Conservation (phyloP, 2,113 vertebrate genomes). For the Catharus fuscescens region DNA sequence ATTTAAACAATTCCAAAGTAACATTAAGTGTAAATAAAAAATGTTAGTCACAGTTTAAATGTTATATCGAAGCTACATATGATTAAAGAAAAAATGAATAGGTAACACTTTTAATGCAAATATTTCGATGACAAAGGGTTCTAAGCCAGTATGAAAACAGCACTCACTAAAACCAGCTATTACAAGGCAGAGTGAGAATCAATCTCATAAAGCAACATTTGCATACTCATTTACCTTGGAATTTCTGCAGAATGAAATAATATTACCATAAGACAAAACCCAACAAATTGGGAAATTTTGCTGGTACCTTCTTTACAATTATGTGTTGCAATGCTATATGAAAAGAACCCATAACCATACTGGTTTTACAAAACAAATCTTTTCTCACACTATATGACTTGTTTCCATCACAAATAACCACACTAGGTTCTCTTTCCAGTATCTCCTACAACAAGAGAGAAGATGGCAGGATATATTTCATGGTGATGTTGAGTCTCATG, state of each 20-base stretch:
- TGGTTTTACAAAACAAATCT: neutral
- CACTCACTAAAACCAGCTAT: neutral
- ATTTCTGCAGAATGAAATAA: neutral
- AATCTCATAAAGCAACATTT: neutral
- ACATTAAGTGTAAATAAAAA: constrained; percentile 64
- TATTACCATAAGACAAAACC: neutral
- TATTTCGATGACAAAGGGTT: neutral
- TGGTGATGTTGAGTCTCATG: neutral
- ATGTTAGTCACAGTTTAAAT: constrained; percentile 52
- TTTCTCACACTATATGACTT: neutral
- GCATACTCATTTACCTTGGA: neutral
- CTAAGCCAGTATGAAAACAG: neutral
- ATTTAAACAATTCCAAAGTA: constrained; percentile 69
- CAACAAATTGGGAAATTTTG: neutral
- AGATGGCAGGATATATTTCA: neutral
- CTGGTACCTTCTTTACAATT: neutral
- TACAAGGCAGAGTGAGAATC: neutral
- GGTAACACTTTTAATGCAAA: neutral
- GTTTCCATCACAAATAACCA: neutral
- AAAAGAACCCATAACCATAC: neutral
- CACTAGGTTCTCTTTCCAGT: neutral
- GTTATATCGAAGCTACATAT: neutral
- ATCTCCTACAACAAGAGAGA: neutral
- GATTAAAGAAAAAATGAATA: constrained; percentile 30
- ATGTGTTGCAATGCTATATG: neutral